A percentile compares a stretch with the other conserved stretches of the same genome.
Evolutionary conservation across 1,140 invertebrate genomes (phyloP).

Genomic region (Euwallacea similis): DNA sequence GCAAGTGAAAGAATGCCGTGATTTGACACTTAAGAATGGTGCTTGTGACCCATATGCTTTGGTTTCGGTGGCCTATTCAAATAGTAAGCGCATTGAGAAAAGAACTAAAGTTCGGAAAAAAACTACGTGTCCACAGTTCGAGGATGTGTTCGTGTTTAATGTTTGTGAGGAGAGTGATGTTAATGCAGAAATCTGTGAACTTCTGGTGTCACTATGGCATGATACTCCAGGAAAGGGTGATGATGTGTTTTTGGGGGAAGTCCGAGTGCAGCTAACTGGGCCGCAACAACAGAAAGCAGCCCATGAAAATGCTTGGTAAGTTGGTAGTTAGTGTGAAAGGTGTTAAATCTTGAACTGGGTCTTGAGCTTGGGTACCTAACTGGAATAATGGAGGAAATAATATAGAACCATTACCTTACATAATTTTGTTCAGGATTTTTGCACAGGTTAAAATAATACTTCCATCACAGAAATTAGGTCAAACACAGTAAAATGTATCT

Average conservation of each 20-base stretch:
- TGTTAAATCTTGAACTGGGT: too few species aligned
- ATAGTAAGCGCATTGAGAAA: slow-evolving; percentile 78
- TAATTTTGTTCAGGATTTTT: too few species aligned
- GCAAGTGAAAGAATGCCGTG: slow-evolving; percentile 79
- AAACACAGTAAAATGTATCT: too few species aligned
- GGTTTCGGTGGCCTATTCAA: slow-evolving; percentile 77
- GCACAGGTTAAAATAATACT: too few species aligned
- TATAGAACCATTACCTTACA: too few species aligned
- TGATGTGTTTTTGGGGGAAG: slow-evolving; percentile 84
- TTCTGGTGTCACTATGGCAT: slow-evolving; percentile 82
- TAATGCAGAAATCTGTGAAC: slow-evolving; percentile 68
- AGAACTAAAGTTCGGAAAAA: slow-evolving; percentile 87
- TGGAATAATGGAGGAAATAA: too few species aligned
- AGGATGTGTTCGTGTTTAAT: slow-evolving; percentile 87
- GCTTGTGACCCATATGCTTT: slow-evolving; percentile 88
- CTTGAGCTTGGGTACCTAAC: too few species aligned
- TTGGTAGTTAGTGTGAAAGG: not conserved
- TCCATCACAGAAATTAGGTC: too few species aligned
- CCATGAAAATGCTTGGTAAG: slow-evolving; percentile 63
- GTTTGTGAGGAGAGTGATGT: slow-evolving; percentile 65
- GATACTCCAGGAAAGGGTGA: slow-evolving; percentile 74
- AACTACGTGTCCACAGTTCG: slow-evolving; percentile 84
- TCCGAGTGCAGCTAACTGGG: slow-evolving; percentile 73
- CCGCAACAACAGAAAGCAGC: slow-evolving; percentile 64
- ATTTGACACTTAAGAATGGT: slow-evolving; percentile 86